Base-by-base conservation (phyloP, 1,140 invertebrate genomes). In the Trichomalopsis sarcophagae region DNA sequence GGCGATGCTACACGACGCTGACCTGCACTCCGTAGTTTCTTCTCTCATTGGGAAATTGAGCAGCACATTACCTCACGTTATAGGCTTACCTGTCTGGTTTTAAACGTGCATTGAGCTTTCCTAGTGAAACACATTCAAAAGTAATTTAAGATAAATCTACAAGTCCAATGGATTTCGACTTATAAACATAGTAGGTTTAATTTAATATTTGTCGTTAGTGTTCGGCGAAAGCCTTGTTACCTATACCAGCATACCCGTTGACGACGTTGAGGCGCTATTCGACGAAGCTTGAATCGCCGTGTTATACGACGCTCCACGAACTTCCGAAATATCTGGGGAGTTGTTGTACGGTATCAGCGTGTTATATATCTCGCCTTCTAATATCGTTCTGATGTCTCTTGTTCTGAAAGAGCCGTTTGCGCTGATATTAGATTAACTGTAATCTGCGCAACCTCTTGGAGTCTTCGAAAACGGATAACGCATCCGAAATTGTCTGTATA, bases 281-380 rank as follows among this genome's bases (percentile, higher is more conserved):
- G 44, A 27, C 44, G 44, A 77, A 47, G 75, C n/a, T 77, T 44
- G 44, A 77, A 23, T 77, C n/a, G 75, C 14, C 17, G n/a, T 50
- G 75, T 50, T 77, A 50, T 77, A 77, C 44, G 30, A 13, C 21
- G 17, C 75, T 75, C 33, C 75, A 14, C 44, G n/a, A 77, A 77
- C 44, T 77, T 30, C 44, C 75, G n/a, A 77, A 77, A 77, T 77
- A 77, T 77, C 75, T n/a, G 21, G 75, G 75, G 75, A 77, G 44
- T 77, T 44, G 44, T 55, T 77, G 75, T 14, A 44, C 23, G 75
- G n/a, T 77, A 50, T 77, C 44, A 44, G n/a, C 11, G 3, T n/a
- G 21, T 30, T 17, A 40, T 77, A 77, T 44, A 27, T 44, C 44
- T 30, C 44, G 44, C 13, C 44, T 77, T 77, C 75, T 77, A 77